Evolutionary conservation across 2,113 vertebrate genomes (phyloP), one percentile per base, ranked within the genome.

Genomic region (Lutjanus erythropterus): DNA sequence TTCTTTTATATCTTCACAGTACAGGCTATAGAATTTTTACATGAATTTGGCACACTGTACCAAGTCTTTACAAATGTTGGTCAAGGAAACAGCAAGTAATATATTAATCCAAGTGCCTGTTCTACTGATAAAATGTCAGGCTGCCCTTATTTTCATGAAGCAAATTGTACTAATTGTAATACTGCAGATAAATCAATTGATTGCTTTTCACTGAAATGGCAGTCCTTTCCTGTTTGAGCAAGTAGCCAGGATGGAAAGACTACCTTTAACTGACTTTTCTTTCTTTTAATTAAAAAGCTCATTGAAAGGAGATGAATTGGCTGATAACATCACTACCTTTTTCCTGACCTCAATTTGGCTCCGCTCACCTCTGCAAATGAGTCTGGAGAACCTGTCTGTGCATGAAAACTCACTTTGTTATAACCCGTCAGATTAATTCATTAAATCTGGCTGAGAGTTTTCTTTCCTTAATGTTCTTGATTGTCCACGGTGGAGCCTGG

Each of bases 311-410:
- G 85, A 90, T 81, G 84, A 83, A 87, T 91, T 75, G 85, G 68
- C 64, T 59, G 88, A 91, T 89, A 89, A 65, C 84, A 85, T 71
- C 78, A 42, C 78, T 80, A 79, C 87, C 85, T 89, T 86, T 78
- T 88, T 64, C 42, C 69, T 85, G 91, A 90, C 85, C 90, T 88
- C 85, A 91, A 88, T 90, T 89, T 90, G 75, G 77, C 85, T 89
- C 50, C 2, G 66, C 68, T 85, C 79, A 85, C 83, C 88, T 85
- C 79, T 68, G 85, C 79, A 91, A 85, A 91, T 86, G 89, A 89
- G 86, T 84, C 83, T 81, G 65, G 75, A 85, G 84, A 86, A 85
- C 19, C 66, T 65, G 74, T 71, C 84, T 85, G 71, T 9, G 37
- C 67, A 53, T 64, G 81, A 84, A 89, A 92, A 89, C 85, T 76